These are phyloP conservation scores for Erebia epiphron DNA, from an alignment of 2,888 invertebrate species.

Conservation along the genomic window DNA sequence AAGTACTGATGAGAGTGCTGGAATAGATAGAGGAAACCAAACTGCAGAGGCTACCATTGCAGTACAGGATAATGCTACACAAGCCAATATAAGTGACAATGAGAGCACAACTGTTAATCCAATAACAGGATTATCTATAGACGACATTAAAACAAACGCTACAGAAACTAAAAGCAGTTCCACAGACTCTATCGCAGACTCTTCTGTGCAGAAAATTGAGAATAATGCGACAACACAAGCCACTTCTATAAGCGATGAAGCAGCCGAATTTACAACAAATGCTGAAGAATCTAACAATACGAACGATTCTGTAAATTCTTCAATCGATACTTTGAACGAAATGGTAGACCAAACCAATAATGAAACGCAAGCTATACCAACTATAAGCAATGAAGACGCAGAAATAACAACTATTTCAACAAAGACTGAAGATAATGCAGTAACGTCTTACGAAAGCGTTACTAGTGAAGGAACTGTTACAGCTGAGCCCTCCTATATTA, in stretches of 20 bases:
- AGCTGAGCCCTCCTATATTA: neutral
- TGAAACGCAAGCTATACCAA: neutral
- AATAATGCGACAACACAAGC: neutral
- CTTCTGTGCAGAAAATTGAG: neutral
- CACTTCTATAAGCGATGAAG: neutral
- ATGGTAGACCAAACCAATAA: neutral
- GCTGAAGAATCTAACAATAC: neutral
- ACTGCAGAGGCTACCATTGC: neutral
- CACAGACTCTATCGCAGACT: neutral
- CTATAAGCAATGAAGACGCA: neutral
- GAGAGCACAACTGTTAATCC: neutral
- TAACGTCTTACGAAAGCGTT: neutral
- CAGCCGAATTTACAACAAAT: neutral
- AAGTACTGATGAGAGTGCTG: neutral
- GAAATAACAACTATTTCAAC: neutral
- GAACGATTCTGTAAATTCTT: neutral
- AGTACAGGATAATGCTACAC: neutral
- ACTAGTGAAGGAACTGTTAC: neutral
- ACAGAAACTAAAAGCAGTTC: neutral
- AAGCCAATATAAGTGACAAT: neutral
- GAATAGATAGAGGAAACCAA: neutral
- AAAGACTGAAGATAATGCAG: neutral
- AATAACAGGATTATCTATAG: neutral
- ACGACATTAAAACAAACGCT: slow-evolving; percentile 2
- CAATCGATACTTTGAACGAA: neutral